Evolutionary conservation across 2,797 vertebrate genomes (phyloP).

Genomic region (Fringilla coelebs): DNA sequence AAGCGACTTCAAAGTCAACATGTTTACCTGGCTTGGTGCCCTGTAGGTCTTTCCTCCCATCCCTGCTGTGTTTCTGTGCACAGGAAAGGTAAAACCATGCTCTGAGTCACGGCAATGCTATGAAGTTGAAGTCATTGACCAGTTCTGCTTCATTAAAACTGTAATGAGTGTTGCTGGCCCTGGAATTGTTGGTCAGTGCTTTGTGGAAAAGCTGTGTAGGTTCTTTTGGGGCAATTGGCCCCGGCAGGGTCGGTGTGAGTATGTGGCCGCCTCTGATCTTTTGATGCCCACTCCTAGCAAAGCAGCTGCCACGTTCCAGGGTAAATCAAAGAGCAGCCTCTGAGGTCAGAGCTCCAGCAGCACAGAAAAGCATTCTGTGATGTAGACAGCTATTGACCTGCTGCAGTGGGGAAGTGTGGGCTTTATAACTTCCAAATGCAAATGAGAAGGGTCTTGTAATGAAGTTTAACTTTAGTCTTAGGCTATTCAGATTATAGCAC

Average conservation of each 20-base stretch:
- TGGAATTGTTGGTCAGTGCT: background rate
- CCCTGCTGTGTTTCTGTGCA: background rate
- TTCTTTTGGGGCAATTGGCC: background rate
- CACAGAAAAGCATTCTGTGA: background rate
- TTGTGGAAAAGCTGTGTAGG: background rate
- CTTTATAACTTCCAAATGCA: background rate
- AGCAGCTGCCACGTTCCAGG: background rate
- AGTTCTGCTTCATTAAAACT: background rate
- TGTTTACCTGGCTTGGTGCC: background rate
- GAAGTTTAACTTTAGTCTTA: background rate
- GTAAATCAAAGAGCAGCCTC: background rate
- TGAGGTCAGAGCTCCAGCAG: background rate
- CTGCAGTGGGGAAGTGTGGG: background rate
- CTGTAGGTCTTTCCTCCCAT: background rate
- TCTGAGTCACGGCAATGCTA: background rate
- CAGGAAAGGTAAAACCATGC: background rate
- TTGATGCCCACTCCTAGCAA: background rate
- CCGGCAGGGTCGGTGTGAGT: background rate
- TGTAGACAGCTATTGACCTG: background rate
- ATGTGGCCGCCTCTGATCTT: background rate
- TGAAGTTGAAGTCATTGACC: background rate
- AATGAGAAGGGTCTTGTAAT: background rate
- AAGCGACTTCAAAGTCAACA: background rate
- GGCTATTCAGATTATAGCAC: background rate
- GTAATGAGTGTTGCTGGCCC: background rate